Evolutionary conservation across 2,888 invertebrate genomes (phyloP).

Genomic region (Tolmerus cingulatus): DNA sequence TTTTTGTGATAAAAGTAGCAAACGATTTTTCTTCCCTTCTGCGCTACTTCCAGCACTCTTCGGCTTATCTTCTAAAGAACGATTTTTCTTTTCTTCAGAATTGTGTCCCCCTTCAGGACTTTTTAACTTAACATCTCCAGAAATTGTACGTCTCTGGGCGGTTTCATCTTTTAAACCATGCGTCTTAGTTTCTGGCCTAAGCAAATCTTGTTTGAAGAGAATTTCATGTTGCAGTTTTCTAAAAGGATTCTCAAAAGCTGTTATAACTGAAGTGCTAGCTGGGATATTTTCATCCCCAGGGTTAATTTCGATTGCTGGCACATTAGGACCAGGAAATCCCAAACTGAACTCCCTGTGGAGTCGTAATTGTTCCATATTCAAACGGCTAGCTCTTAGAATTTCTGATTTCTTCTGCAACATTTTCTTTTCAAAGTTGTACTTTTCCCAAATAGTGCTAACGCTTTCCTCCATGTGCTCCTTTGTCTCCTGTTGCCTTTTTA

Average conservation of each 20-base stretch:
- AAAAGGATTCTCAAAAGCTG: constrained; percentile 51
- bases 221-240: constrained; percentile 33
- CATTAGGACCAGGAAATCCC: not conserved
- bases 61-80: not conserved
- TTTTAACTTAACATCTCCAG: not conserved
- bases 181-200: not conserved
- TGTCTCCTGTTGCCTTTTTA: constrained; percentile 54
- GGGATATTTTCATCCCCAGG: not conserved
- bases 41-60: not conserved
- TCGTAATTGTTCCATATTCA: not conserved
- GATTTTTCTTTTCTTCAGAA: not conserved
- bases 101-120: not conserved
- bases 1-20: not conserved
- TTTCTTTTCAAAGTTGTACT: constrained; percentile 50
- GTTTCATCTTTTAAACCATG: not conserved
- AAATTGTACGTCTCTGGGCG: too few species aligned
- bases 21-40: not conserved
- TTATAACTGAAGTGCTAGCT: not conserved
- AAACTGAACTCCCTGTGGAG: not conserved
- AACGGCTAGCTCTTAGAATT: not conserved
- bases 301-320: not conserved
- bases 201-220: not conserved
- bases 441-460: constrained; percentile 50
- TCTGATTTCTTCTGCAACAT: constrained; percentile 46
- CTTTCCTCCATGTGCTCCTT: constrained; percentile 49